Conservation (phyloP, 1,140 invertebrate genomes). For the Drosophila funebris region DNA sequence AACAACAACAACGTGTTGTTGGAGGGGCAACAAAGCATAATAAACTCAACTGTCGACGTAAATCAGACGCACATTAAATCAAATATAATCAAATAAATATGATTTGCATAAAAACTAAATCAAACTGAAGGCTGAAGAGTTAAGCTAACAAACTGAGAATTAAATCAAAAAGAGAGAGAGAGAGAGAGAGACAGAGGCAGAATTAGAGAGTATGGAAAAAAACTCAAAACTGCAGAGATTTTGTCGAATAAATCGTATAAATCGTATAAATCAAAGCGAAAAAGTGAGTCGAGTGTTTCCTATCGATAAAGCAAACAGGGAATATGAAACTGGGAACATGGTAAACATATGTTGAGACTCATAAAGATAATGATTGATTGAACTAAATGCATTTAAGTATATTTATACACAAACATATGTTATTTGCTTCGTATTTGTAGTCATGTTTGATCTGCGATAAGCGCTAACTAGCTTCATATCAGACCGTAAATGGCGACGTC, state of each 20-base stretch:
- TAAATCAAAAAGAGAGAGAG: conserved; percentile 9
- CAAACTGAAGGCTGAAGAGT: conserved; percentile 44
- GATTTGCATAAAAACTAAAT: conserved; percentile 79
- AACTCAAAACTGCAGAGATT: conserved; percentile 16
- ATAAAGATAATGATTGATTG: conserved; percentile 80
- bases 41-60: conserved; percentile 74
- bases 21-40: conserved; percentile 49
- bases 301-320: conserved; percentile 43
- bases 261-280: conserved; percentile 64
- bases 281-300: conserved; percentile 52
- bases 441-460: conserved; percentile 65
- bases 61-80: conserved; percentile 74
- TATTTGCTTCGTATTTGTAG: conserved; percentile 44
- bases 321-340: conserved; percentile 34
- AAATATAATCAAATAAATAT: conserved; percentile 77
- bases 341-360: conserved; percentile 59
- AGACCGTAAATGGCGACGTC: conserved; percentile 39
- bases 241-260: too few relatives aligned
- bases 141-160: conserved; percentile 58
- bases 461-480: conserved; percentile 58
- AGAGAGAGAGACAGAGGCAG: neutral
- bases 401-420: conserved; percentile 52
- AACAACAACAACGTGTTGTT: conserved; percentile 23
- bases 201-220: neutral
- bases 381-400: conserved; percentile 37